Base-by-base conservation (phyloP, 2,888 invertebrate species). In the Parelbella ahira region DNA sequence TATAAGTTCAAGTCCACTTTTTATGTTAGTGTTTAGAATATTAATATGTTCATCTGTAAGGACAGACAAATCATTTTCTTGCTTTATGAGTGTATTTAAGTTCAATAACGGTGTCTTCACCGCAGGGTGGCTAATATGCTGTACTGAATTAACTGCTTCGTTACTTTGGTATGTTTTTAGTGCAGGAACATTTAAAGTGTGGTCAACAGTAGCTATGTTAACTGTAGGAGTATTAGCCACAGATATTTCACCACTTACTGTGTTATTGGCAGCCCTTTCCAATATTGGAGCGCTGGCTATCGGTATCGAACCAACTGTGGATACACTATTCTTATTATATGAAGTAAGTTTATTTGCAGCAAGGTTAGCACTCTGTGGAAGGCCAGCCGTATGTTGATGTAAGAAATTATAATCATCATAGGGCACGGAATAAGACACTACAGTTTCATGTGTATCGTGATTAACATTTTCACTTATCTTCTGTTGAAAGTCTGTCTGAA, bases 351-450 rank as follows among this genome's bases (percentile, higher is more conserved):
- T 2, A 2, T 3, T 21, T 1, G 21, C 4, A 2, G 7, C 32
- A 0, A 21, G 2, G 8, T 32, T 32, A 12, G 12, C 2, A 7
- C 12, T 34, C 7, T 6, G 5, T 6, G 6, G 24, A 13, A 53
- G 41, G 2, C 47, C 38, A 3, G 23, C 34, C 44, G 56, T 54
- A 19, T 62, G 48, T 19, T 54, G 54, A 37, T 64, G 58, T 33
- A 63, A 45, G 44, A 59, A 63, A 15, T 50, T 34, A 45, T 61
- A 61, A 37, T 64, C 58, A 33, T 54, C 50, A 3, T 58, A 45
- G 2, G 63, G 56, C 44, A 66, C 30, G 0, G 62, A 56, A 45
- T 68, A 64, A 1, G 58, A 47, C 20, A 61, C 32, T 1, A 54
- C 42, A 44, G 49, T 57, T 30, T 60, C 56, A 1, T 53, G 46